Evolutionary conservation across 2,113 vertebrate genomes (phyloP).

Genomic region (Xenopus borealis): DNA sequence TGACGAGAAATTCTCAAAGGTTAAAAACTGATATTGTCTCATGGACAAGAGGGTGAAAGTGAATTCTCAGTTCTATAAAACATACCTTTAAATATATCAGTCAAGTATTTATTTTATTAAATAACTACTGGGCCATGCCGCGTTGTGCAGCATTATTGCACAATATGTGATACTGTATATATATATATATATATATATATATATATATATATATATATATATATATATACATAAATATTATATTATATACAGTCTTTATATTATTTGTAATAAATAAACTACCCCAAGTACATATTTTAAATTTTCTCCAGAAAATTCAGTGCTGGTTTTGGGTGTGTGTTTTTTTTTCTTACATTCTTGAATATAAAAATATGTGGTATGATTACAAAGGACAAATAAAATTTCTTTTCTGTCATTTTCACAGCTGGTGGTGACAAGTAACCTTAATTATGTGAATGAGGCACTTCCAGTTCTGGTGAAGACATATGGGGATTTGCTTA

Average conservation of each 20-base stretch:
- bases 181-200: too few relatives aligned
- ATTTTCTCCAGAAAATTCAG: background rate
- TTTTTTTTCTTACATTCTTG: background rate
- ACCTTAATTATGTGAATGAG: constrained; percentile 1
- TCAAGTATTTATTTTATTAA: too few relatives aligned
- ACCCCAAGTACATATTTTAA: background rate
- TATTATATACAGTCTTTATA: too few relatives aligned
- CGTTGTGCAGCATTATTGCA: too few relatives aligned
- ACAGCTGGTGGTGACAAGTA: background rate
- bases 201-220: too few relatives aligned
- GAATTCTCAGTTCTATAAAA: background rate
- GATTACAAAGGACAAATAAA: background rate
- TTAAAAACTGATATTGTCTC: background rate
- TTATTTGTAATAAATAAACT: too few relatives aligned
- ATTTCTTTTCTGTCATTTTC: background rate
- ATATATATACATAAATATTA: too few relatives aligned
- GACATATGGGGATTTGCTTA: constrained; percentile 1
- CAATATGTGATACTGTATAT: too few relatives aligned
- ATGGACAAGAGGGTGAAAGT: background rate
- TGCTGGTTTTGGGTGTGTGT: background rate
- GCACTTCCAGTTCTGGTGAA: background rate
- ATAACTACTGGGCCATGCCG: too few relatives aligned
- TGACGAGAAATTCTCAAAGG: background rate
- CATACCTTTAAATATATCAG: too few relatives aligned
- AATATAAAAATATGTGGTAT: background rate